These are phyloP conservation scores for Pyrocoelia pectoralis DNA, from an alignment of 2,888 invertebrate genomes.

Conservation along the genomic window DNA sequence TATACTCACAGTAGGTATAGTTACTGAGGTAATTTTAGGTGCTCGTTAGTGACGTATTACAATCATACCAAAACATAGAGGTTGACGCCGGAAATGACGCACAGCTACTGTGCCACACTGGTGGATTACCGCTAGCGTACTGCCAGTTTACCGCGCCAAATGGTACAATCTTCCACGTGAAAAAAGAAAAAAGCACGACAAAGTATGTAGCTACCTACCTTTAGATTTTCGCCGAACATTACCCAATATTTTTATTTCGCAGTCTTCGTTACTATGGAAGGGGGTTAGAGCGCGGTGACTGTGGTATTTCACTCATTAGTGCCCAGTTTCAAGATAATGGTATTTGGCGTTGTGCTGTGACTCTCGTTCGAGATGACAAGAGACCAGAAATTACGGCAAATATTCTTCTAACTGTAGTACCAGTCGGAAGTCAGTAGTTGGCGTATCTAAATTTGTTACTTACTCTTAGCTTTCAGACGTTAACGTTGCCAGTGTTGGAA, in stretches of 20 bases:
- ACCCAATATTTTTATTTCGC: background rate
- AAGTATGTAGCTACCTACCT: background rate
- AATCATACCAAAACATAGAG: conserved; percentile 17
- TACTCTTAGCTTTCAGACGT: conserved; percentile 3
- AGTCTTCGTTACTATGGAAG: conserved; percentile 29
- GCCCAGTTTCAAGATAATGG: conserved; percentile 18
- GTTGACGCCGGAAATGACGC: conserved; percentile 12
- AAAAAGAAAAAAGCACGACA: background rate
- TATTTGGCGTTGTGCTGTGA: conserved; percentile 31
- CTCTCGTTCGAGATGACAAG: conserved; percentile 11
- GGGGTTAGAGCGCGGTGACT: conserved; percentile 37
- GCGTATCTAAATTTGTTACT: background rate
- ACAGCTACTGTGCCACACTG: conserved; percentile 24
- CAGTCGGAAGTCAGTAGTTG: background rate
- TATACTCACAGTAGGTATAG: no score
- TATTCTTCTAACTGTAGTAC: conserved; percentile 3
- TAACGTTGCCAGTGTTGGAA: conserved; percentile 12
- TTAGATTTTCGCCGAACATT: background rate
- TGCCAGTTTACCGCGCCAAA: conserved; percentile 26
- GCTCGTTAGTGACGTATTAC: conserved; percentile 25
- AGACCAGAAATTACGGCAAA: conserved; percentile 8
- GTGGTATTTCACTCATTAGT: conserved; percentile 33
- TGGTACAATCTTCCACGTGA: background rate
- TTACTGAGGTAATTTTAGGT: conserved; percentile 13
- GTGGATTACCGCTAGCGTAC: conserved; percentile 29